Conservation (phyloP, 2,113 vertebrate genomes). For the Pseudorasbora parva region DNA sequence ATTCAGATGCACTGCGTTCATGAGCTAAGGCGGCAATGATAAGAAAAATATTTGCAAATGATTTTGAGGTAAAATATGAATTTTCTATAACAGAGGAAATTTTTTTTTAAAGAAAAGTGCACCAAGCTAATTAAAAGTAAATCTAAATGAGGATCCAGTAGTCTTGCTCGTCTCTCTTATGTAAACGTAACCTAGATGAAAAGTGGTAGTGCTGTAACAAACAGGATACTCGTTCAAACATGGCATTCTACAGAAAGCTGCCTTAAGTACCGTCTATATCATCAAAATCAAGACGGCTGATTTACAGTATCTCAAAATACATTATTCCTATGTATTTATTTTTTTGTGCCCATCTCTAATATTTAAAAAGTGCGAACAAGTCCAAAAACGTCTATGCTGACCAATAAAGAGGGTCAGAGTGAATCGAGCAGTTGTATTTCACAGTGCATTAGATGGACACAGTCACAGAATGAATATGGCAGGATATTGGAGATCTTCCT, state of each 20-base stretch:
- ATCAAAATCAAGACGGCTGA: slow-evolving; percentile 44
- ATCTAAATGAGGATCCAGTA: neutral
- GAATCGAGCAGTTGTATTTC: slow-evolving; percentile 1
- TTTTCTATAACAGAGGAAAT: neutral
- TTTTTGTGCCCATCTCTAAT: neutral
- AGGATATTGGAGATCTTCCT: slow-evolving; percentile 42
- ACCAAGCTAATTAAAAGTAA: neutral
- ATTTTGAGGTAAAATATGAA: neutral
- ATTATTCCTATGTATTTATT: slow-evolving; percentile 6
- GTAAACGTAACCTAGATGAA: slow-evolving; percentile 47
- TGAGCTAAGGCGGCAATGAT: neutral
- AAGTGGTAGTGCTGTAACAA: slow-evolving; percentile 22
- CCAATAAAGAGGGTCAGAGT: neutral
- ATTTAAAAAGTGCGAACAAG: slow-evolving; percentile 14
- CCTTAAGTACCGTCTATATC: slow-evolving; percentile 42
- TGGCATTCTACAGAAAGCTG: slow-evolving; percentile 45
- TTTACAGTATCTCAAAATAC: slow-evolving; percentile 34
- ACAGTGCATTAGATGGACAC: slow-evolving; percentile 34
- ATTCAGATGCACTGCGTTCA: neutral
- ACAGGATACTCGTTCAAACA: slow-evolving; percentile 39
- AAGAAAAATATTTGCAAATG: neutral
- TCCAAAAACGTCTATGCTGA: slow-evolving; percentile 8
- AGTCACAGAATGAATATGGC: slow-evolving; percentile 11
- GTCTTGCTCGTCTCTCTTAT: slow-evolving; percentile 21
- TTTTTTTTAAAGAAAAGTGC: neutral